Base-by-base conservation (phyloP, 2,113 vertebrate species). In the Pedetes capensis region DNA sequence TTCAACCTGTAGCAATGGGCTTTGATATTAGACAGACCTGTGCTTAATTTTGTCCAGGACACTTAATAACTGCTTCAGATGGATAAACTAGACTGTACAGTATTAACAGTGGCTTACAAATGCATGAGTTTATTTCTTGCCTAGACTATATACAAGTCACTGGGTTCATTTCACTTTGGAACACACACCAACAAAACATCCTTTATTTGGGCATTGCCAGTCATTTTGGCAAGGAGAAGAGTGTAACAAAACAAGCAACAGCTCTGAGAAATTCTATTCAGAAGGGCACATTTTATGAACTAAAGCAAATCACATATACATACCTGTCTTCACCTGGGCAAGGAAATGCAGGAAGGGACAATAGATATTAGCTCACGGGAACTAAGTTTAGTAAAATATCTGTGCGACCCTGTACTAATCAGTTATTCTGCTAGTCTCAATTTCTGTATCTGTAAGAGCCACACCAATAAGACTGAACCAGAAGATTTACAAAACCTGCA, bases 11-110 rank as follows among this genome's bases (percentile, higher is more conserved):
- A 34, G 59, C 18, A 61, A 63, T 20, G 14, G 22, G 29, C 57
- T 85, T 93, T 75, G 57, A 93, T 85, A 66, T 72, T 44, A n/a
- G 47, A 57, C 37, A n/a, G n/a, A n/a, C n/a, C n/a, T n/a, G n/a
- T n/a, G n/a, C n/a, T n/a, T n/a, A n/a, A n/a, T n/a, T n/a, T n/a
- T n/a, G n/a, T n/a, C n/a, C n/a, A n/a, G n/a, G 34, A 87, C 8
- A 55, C 17, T 68, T 57, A 37, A 20, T 37, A 68, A 87, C 23
- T 39, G 2, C 14, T 64, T 29, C 25, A 22, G 68, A 29, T 25
- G 14, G 25, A 14, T 61, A 32, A 68, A 16, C 49, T 80, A 79
- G 22, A 37, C n/a, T 57, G 37, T 32, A n/a, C 22, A 44, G 16
- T 27, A 44, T 4, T 49, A 86, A 74, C 34, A 59, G 18, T 29